Evolutionary conservation across 2,888 invertebrate species (phyloP), one percentile per base, ranked within the genome.

Genomic region (Artemia sinica): DNA sequence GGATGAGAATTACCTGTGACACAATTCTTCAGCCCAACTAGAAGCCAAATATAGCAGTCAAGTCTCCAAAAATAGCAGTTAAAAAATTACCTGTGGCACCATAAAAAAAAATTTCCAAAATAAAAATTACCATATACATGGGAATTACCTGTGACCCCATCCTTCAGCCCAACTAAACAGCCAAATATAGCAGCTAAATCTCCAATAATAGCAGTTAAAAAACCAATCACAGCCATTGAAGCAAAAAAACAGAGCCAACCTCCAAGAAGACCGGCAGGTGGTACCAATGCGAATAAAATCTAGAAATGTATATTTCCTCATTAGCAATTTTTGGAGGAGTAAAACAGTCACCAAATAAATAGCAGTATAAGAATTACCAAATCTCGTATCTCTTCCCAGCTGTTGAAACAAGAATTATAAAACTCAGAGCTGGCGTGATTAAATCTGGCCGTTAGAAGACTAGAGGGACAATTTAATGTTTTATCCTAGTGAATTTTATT

Each of bases 141-240:
- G 41, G 41, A 10, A 70, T 67, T 68, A 78, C 78, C 78, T 50
- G 82, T 83, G 14, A 83, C 80, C 13, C 78, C 75, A 70, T 82
- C 80, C 68, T 79, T 76, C 3, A 84, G 76, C 28, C 81, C 81
- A 67, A 82, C 79, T 68, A 83, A 75, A 74, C 83, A 83, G 12
- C 84, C 84, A 74, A 84, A 84, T 66, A 82, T 81, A 49, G 79
- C 74, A 3, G 84, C 84, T 70, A 83, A 74, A 74, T 84, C 83
- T 48, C 83, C 83, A 52, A 84, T 80, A 69, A 84, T 76, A 41
- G 82, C 81, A 0, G 84, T 84, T 66, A 84, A 75, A 1, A 83
- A 18, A 63, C 83, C 84, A 72, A 84, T 83, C 67, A 79, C 75
- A 5, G 73, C 72, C 63, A 84, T 76, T 0, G 84, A 81, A 8